These are phyloP conservation scores for Drosophila bunnanda DNA, from an alignment of 2,888 invertebrate genomes.

Conservation along the genomic window DNA sequence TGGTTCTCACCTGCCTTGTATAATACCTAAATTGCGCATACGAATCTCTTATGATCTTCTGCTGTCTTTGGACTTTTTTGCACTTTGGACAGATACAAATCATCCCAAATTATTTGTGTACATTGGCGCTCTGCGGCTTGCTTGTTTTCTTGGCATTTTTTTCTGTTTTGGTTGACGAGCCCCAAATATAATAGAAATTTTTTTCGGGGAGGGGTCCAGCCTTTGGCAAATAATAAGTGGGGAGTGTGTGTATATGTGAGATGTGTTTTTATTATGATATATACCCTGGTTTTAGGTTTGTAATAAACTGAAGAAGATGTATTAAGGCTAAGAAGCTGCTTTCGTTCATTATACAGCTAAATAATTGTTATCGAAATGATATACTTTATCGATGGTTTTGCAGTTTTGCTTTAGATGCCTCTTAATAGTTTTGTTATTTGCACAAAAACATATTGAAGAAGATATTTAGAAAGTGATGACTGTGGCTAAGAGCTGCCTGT, in stretches of 20 bases:
- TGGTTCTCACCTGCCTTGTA: constrained; percentile 32
- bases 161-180: constrained; percentile 38
- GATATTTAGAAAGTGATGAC: too few relatives aligned
- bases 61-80: constrained; percentile 19
- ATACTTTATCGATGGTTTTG: background rate
- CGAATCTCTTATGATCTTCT: constrained; percentile 11
- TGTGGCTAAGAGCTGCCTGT: too few relatives aligned
- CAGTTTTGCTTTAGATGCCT: background rate
- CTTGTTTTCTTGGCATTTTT: constrained; percentile 27
- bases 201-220: constrained; percentile 31
- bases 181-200: constrained; percentile 35
- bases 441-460: too few relatives aligned
- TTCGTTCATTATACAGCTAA: background rate
- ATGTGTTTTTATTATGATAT: constrained; percentile 9
- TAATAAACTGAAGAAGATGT: background rate
- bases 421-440: background rate
- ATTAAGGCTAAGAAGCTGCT: too few relatives aligned
- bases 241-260: constrained; percentile 2
- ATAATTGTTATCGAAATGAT: background rate
- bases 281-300: background rate
- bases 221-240: constrained; percentile 32
- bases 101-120: constrained; percentile 46
- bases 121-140: constrained; percentile 27
- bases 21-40: constrained; percentile 16
- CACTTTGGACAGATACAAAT: constrained; percentile 44